Evolutionary conservation across 2,113 vertebrate genomes (phyloP).

Genomic region (Rhynchopsitta pachyrhyncha): DNA sequence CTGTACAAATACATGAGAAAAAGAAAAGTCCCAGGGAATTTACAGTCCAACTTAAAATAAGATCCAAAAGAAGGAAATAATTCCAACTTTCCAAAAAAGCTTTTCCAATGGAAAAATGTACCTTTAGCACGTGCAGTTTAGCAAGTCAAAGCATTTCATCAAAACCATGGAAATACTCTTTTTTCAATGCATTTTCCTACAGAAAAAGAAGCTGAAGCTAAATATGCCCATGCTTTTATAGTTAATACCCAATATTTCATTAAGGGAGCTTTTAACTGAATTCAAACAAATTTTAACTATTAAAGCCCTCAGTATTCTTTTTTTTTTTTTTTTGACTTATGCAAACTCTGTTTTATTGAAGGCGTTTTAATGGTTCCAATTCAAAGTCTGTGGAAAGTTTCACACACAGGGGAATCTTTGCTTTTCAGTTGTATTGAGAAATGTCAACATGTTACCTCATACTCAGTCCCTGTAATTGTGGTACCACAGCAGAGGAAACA

Average conservation of each 20-base stretch:
- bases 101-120: slow-evolving; percentile 26
- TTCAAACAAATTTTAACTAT: background rate
- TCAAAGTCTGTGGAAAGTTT: background rate
- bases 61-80: background rate
- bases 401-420: background rate
- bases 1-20: background rate
- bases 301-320: background rate
- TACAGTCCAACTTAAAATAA: background rate
- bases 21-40: background rate
- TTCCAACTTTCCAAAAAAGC: background rate
- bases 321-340: background rate
- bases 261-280: background rate
- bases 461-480: background rate
- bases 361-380: background rate
- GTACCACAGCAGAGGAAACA: background rate
- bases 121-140: background rate
- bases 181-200: background rate
- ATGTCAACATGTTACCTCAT: background rate
- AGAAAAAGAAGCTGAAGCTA: background rate
- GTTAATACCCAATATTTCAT: background rate
- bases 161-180: background rate
- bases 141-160: background rate
- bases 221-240: background rate
- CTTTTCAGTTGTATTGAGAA: background rate
- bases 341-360: background rate